Percentiles rank a stretch among this genome's conserved stretches.
phyloP scores from a whole-genome alignment of 2,888 invertebrate genomes.

The Cataglyphis livida region DNA sequence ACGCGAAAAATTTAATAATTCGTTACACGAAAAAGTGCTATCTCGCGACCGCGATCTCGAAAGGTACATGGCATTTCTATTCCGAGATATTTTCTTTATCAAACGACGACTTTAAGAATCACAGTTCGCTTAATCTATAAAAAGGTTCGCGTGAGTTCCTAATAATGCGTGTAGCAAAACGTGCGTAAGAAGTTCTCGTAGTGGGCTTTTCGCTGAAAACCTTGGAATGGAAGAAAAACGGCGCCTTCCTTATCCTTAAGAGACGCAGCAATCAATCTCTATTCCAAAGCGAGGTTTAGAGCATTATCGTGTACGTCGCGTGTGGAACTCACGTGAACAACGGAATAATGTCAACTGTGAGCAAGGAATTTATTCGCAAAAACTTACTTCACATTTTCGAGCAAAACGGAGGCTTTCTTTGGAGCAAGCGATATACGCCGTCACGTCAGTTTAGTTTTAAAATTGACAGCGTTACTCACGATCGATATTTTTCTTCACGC shows the following conservation, averaged over 20 bases:
- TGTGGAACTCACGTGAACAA: constrained; percentile 59
- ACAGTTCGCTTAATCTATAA: constrained; percentile 8
- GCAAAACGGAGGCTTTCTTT: constrained; percentile 40
- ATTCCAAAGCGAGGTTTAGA: constrained; percentile 47
- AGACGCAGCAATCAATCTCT: constrained; percentile 60
- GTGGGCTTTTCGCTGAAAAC: constrained; percentile 10
- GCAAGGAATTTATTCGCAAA: constrained; percentile 52
- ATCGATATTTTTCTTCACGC: constrained; percentile 2
- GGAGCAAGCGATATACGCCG: constrained; percentile 42
- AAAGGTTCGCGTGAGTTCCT: not conserved
- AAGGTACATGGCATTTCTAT: constrained; percentile 9
- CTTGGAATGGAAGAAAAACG: constrained; percentile 44
- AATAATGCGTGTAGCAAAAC: constrained; percentile 11
- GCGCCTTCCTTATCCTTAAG: constrained; percentile 40
- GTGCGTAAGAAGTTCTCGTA: not conserved
- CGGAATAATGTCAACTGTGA: constrained; percentile 40
- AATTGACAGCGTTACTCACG: constrained; percentile 1
- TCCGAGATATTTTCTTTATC: not conserved
- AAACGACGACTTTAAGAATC: not conserved
- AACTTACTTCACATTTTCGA: constrained; percentile 56
- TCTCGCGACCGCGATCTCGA: not conserved
- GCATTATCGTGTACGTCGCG: constrained; percentile 64
- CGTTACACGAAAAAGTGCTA: not conserved
- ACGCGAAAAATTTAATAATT: constrained; percentile 7
- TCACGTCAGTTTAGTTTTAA: not conserved